Evolutionary conservation across 2,113 vertebrate species (phyloP), one percentile per base, ranked within the genome.

Genomic region (Thryonomys swinderianus): DNA sequence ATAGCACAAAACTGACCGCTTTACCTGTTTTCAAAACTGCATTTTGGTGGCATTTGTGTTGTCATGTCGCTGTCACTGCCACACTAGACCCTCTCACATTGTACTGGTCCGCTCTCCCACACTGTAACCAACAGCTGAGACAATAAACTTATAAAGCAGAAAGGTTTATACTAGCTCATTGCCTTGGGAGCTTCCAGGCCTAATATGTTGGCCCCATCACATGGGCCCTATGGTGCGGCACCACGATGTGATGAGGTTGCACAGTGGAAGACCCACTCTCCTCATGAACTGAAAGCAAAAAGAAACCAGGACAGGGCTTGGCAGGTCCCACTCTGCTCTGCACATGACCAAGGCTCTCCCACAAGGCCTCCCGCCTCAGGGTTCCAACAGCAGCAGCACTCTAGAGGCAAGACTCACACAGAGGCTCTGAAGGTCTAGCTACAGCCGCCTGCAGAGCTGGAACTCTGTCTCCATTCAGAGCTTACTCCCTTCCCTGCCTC

Each of bases 51-150:
- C 25, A 10, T 3, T 18, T 16, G 0, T n/a, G 11, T 5, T 32
- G 25, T 27, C 8, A 32, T 2, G 1, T 3, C 1, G 3, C 25
- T 2, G 0, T 30, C 61, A 14, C 61, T 2, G 34, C 12, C 18
- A 7, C 40, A 5, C 13, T 16, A 61, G 61, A 51, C 0, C 7
- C 27, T 37, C 16, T 27, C 11, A 18, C 21, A 14, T 17, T 13
- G 7, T 30, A 37, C n/a, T 18, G 3, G 3, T 30, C 37, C 30
- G 80, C 40, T 40, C 11, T 45, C 7, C 12, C 5, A 10, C 9
- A 23, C 59, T 14, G 20, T 8, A n/a, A 32, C 30, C 2, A 64
- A 4, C 3, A 27, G 6, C 32, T 23, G 27, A 59, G 80, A 34
- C 8, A 32, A n/a, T 23, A 42, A 3, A 5, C 21, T 23, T 48